Evolutionary conservation across 2,888 invertebrate species (phyloP).

Genomic region (Melanostoma scalare): DNA sequence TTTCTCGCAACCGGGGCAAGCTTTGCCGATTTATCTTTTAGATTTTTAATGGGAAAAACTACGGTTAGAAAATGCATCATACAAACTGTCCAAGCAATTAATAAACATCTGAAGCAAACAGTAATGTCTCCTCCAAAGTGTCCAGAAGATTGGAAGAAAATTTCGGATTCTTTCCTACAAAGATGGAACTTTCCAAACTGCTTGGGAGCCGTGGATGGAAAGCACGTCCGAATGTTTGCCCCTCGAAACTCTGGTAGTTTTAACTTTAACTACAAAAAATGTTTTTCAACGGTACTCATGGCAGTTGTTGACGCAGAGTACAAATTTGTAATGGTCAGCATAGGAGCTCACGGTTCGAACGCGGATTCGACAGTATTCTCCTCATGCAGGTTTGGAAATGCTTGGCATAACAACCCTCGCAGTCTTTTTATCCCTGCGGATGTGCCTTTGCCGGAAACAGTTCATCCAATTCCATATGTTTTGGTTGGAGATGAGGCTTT

Average conservation of each 20-base stretch:
- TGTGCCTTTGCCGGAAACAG: background rate
- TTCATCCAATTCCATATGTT: background rate
- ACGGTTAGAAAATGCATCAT: slow-evolving; percentile 21
- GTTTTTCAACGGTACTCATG: slow-evolving; percentile 8
- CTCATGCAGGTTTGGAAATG: background rate
- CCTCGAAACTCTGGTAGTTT: slow-evolving; percentile 22
- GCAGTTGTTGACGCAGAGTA: background rate
- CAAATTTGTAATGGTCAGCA: background rate
- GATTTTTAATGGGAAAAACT: slow-evolving; percentile 11
- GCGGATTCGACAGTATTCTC: background rate
- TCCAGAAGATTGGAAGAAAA: background rate
- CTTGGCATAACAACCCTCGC: too few species aligned
- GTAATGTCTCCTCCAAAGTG: background rate
- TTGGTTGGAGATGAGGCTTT: background rate
- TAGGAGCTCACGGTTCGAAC: slow-evolving; percentile 22
- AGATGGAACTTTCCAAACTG: background rate
- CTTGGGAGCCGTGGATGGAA: background rate
- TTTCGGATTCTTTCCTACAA: background rate
- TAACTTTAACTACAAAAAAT: slow-evolving; percentile 22
- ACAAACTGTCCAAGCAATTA: slow-evolving; percentile 10
- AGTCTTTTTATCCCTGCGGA: background rate
- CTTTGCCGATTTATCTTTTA: slow-evolving; percentile 20
- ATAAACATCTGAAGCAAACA: background rate
- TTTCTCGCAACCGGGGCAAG: slow-evolving; percentile 23
- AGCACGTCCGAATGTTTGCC: slow-evolving; percentile 14